Evolutionary conservation across 2,113 vertebrate genomes (phyloP), one percentile per base, ranked within the genome.

Genomic region (Thryonomys swinderianus): DNA sequence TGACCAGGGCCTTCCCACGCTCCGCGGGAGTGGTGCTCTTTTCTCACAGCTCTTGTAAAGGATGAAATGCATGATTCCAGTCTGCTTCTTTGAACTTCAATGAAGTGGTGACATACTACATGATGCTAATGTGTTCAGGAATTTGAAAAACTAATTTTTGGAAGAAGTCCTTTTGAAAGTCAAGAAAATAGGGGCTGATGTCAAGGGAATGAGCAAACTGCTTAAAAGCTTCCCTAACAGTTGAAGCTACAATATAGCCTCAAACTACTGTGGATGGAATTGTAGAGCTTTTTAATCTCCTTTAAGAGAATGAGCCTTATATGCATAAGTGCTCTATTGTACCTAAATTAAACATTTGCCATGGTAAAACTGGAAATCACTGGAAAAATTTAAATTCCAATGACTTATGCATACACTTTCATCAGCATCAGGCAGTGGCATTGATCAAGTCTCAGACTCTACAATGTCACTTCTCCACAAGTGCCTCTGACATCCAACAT

Each of bases 81-180:
- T 79, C 13, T 67, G 66, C 12, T 11, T 80, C 87, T 88, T 55
- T 92, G 40, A 66, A 88, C 21, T 83, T 81, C 57, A 76, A 74
- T 18, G 1, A 17, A 64, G 20, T 92, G 30, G 78, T 7, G 9
- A 48, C 37, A 94, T 32, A 51, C 12, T 30, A 74, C 57, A 42
- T 93, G 17, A 73, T 13, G 62, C 1, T n/a, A 48, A 85, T 85
- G 57, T 74, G 92, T 67, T 91, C 16, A 37, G 51, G 42, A 11
- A 53, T 88, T 85, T 93, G n/a, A 27, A 69, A 80, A 94, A 61
- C 21, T 67, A 18, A 32, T 67, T 85, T 92, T 27, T 9, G 40
- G 27, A 21, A 71, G 79, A 93, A 76, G 27, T 66, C 73, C 53
- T 86, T 95, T 83, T 82, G 86, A 86, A 95, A 59, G 62, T 88